Evolutionary conservation across 2,797 vertebrate genomes (phyloP).

Genomic region (Sebastiscus albofasciatus): DNA sequence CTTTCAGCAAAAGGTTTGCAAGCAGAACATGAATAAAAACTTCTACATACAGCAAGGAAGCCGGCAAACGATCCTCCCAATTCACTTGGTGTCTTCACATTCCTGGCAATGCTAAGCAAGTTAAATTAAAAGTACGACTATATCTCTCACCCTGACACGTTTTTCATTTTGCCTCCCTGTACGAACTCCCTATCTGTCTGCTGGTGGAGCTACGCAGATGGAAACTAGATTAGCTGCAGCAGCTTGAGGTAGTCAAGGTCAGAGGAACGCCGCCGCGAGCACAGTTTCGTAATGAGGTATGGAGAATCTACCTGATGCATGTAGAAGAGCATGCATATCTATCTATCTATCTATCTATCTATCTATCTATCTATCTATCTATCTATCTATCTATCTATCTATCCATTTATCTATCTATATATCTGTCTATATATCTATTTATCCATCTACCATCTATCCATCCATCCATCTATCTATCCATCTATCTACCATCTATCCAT

Average conservation of each 20-base stretch:
- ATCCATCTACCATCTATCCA: neutral
- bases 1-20: neutral
- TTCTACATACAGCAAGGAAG: neutral
- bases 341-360: neutral
- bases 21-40: neutral
- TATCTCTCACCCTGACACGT: neutral
- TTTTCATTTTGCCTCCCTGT: constrained; percentile 23
- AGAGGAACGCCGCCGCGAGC: constrained; percentile 22
- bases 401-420: neutral
- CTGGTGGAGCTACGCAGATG: constrained; percentile 6
- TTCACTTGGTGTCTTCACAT: neutral
- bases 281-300: constrained; percentile 1
- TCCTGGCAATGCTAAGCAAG: neutral
- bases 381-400: neutral
- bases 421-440: constrained; percentile 6
- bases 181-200: neutral
- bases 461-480: neutral
- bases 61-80: neutral
- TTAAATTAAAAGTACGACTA: neutral
- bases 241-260: constrained; percentile 55
- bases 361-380: neutral
- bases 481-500: neutral
- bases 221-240: constrained; percentile 63
- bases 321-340: neutral
- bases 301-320: neutral